Conservation (phyloP, 2,888 invertebrate genomes). For the Pyrochroa serraticornis region DNA sequence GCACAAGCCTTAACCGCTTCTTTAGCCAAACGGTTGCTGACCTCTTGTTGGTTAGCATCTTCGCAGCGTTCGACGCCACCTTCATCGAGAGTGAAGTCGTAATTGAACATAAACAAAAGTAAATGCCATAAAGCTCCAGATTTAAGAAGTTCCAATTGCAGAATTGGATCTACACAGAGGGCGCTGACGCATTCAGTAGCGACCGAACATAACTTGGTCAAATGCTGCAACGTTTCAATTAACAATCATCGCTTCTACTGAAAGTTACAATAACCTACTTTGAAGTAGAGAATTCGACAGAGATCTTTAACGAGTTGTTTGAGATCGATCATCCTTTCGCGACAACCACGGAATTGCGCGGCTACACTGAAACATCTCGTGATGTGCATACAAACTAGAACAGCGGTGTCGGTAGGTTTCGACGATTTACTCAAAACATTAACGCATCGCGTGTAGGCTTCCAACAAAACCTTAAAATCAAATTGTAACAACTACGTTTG, state of each 20-base stretch:
- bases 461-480: constrained; percentile 71
- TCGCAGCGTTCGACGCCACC: constrained; percentile 88
- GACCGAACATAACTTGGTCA: constrained; percentile 81
- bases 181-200: constrained; percentile 92
- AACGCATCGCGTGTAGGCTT: constrained; percentile 93
- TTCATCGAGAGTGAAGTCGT: constrained; percentile 97
- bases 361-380: constrained; percentile 95
- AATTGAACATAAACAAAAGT: constrained; percentile 87
- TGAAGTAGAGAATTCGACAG: constrained; percentile 83
- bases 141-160: constrained; percentile 83
- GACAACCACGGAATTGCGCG: constrained; percentile 89
- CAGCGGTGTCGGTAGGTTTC: constrained; percentile 77
- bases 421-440: constrained; percentile 84
- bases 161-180: constrained; percentile 81
- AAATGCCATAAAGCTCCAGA: constrained; percentile 93
- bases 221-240: constrained; percentile 64
- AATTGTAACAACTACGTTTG: constrained; percentile 2
- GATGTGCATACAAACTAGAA: constrained; percentile 90
- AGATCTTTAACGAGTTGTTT: constrained; percentile 87
- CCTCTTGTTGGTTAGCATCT: constrained; percentile 88
- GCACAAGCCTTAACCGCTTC: constrained; percentile 85
- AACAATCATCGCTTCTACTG: not conserved
- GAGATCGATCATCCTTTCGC: constrained; percentile 84
- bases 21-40: constrained; percentile 91
- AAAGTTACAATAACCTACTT: constrained; percentile 62